These are phyloP conservation scores for Eupithecia exiguata DNA, from an alignment of 2,888 invertebrate genomes.

Conservation along the genomic window DNA sequence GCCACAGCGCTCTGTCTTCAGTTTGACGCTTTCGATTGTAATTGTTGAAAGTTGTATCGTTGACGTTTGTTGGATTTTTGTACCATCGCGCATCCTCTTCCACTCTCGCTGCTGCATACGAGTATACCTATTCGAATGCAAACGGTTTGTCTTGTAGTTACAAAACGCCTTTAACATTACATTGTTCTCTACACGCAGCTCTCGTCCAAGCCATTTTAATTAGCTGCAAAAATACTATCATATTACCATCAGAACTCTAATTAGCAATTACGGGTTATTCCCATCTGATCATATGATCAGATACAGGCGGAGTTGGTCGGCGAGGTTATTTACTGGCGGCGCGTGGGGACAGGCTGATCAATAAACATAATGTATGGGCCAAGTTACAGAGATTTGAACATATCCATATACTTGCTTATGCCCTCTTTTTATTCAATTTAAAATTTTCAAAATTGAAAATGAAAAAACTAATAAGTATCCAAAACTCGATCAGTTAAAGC, in stretches of 20 bases:
- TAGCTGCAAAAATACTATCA: background rate
- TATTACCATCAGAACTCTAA: slow-evolving; percentile 8
- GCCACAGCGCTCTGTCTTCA: too few relatives aligned
- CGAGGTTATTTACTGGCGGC: background rate
- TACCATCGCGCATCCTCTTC: background rate
- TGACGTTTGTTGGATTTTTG: background rate
- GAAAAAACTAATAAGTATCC: too few relatives aligned
- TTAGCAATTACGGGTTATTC: too few relatives aligned
- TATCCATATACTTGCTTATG: too few relatives aligned
- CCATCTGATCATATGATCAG: too few relatives aligned
- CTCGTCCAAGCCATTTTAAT: background rate
- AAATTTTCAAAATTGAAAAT: too few relatives aligned
- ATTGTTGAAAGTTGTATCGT: too few relatives aligned
- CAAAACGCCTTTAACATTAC: background rate
- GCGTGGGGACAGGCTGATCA: background rate
- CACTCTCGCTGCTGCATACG: background rate
- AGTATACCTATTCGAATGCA: background rate
- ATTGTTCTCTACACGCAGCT: background rate
- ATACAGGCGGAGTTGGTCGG: background rate
- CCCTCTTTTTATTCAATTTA: too few relatives aligned
- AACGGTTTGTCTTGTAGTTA: background rate
- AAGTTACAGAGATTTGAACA: too few relatives aligned
- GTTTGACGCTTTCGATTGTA: too few relatives aligned
- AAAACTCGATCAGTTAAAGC: too few relatives aligned
- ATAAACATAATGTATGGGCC: background rate